Evolutionary conservation across 2,888 invertebrate genomes (phyloP).

Genomic region (Cylloceria caligata): DNA sequence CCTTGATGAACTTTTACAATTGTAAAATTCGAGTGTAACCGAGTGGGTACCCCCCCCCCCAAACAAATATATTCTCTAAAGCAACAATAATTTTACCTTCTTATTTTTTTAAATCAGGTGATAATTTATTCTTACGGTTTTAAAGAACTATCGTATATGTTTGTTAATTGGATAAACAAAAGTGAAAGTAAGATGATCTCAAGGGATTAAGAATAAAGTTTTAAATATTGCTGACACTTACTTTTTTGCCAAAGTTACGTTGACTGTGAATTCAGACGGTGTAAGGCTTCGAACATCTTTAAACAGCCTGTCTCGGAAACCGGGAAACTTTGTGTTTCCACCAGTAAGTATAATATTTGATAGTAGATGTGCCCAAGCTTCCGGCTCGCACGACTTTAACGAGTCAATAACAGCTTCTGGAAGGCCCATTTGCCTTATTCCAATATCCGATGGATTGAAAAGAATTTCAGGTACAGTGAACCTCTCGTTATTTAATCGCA

Average conservation of each 20-base stretch:
- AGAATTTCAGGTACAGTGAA: conserved; percentile 97
- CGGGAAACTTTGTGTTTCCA: conserved; percentile 91
- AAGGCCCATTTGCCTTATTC: conserved; percentile 96
- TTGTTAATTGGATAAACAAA: too few relatives aligned
- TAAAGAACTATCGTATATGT: too few relatives aligned
- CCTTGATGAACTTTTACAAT: too few relatives aligned
- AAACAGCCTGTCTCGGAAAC: conserved; percentile 92
- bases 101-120: too few relatives aligned
- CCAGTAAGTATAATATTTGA: conserved; percentile 95
- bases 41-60: too few relatives aligned
- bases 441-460: conserved; percentile 97
- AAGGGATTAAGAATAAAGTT: too few relatives aligned
- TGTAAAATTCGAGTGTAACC: too few relatives aligned
- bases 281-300: conserved; percentile 92
- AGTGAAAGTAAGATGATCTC: too few relatives aligned
- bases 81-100: too few relatives aligned
- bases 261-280: conserved; percentile 91
- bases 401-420: conserved; percentile 94
- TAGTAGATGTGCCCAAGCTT: conserved; percentile 91
- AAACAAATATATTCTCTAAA: too few relatives aligned
- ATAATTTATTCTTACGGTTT: too few relatives aligned
- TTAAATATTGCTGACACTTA: conserved; percentile 84
- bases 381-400: conserved; percentile 90
- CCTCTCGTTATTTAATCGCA: conserved; percentile 96
- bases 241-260: conserved; percentile 89